Percentiles rank a stretch among this genome's conserved stretches.
Conservation (phyloP, 92 coral and sea anemone species). For the Chrysogorgia sp. region DNA sequence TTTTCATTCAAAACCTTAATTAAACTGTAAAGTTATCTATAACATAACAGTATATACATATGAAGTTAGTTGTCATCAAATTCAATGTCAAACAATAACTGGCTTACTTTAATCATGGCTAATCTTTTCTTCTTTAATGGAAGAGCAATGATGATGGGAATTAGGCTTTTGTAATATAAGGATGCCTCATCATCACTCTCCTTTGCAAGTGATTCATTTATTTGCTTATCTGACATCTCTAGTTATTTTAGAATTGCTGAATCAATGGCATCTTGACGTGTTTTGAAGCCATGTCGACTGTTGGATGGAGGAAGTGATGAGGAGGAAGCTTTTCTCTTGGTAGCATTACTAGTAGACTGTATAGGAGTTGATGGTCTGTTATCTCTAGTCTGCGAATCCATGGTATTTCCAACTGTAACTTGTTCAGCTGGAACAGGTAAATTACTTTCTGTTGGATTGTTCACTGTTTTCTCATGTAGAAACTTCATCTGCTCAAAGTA, state of each 20-base stretch:
- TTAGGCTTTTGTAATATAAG: constrained; percentile 33
- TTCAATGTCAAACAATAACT: constrained; percentile 41
- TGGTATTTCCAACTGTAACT: not conserved
- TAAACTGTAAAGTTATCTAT: not conserved
- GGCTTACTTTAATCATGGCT: constrained; percentile 49
- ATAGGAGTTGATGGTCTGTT: not conserved
- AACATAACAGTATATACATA: not conserved
- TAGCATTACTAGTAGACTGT: constrained; percentile 6
- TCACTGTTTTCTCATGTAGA: constrained; percentile 40
- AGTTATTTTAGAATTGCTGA: constrained; percentile 39
- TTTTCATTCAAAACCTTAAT: not conserved
- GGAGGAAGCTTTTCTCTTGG: constrained; percentile 37
- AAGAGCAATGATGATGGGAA: constrained; percentile 42
- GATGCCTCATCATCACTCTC: constrained; percentile 30
- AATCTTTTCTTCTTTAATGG: constrained; percentile 33
- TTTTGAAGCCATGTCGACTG: constrained; percentile 43
- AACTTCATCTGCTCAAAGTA: constrained; percentile 45
- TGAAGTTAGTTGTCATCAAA: constrained; percentile 26
- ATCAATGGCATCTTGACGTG: constrained; percentile 48
- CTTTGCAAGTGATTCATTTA: constrained; percentile 24
- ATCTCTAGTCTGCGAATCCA: not conserved
- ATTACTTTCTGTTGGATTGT: constrained; percentile 48
- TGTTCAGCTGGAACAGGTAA: not conserved
- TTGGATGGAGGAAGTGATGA: constrained; percentile 21
- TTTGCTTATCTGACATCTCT: constrained; percentile 35